These are phyloP conservation scores for Chaetorhynchus papuensis DNA, from an alignment of 2,113 vertebrate species.

Conservation along the genomic window DNA sequence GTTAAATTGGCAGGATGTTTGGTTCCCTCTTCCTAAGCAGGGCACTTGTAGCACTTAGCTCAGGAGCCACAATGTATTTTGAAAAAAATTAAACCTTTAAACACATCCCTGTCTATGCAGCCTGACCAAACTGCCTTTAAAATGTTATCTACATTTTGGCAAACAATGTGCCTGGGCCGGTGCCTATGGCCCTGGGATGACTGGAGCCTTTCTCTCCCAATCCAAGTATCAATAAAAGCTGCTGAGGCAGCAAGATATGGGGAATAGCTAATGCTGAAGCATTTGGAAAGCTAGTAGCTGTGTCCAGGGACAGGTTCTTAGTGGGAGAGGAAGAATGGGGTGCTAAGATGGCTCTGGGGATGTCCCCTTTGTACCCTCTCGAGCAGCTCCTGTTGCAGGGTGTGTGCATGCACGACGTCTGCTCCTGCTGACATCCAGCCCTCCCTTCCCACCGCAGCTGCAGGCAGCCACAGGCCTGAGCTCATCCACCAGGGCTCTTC, in stretches of 20 bases:
- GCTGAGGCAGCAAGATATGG: neutral
- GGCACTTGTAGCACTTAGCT: neutral
- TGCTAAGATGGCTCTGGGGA: neutral
- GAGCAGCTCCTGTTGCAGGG: neutral
- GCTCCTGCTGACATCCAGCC: neutral
- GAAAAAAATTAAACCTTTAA: neutral
- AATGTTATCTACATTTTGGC: neutral
- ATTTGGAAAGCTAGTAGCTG: neutral
- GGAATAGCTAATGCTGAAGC: neutral
- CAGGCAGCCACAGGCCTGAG: neutral
- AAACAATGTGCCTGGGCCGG: neutral
- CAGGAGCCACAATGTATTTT: neutral
- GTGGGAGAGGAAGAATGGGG: neutral
- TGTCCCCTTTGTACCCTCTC: fast-evolving
- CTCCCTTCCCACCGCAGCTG: neutral
- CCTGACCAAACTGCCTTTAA: neutral
- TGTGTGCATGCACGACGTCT: neutral
- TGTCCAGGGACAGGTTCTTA: neutral
- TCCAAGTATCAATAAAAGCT: neutral
- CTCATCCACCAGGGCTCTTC: neutral
- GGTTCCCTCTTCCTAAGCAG: neutral
- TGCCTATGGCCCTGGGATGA: neutral
- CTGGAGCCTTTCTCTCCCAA: neutral
- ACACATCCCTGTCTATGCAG: neutral
- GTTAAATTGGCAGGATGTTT: neutral